Conservation (phyloP, 2,113 vertebrate species). For the Girardinichthys multiradiatus region DNA sequence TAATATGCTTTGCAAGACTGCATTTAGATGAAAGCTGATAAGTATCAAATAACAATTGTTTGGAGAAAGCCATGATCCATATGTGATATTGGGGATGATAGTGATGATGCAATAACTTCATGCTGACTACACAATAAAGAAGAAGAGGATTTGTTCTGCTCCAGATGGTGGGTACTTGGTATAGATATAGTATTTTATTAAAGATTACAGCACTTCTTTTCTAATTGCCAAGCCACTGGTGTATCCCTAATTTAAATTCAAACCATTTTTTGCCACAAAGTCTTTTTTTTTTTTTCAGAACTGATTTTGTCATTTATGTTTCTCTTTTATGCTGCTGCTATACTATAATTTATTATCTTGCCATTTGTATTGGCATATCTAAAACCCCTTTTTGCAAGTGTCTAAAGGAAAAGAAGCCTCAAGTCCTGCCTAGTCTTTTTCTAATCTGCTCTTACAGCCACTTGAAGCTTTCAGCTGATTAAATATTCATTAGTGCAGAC, state of each 20-base stretch:
- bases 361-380: too few species aligned
- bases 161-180: not conserved
- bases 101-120: not conserved
- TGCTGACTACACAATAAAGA: not conserved
- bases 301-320: not conserved
- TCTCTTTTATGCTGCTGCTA: not conserved
- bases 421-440: too few species aligned
- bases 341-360: not conserved
- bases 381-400: too few species aligned
- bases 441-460: too few species aligned
- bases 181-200: not conserved
- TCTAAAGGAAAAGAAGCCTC: too few species aligned
- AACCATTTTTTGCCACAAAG: not conserved
- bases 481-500: too few species aligned
- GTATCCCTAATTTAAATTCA: conserved; percentile 9
- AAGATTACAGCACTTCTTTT: not conserved
- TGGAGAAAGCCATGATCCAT: not conserved
- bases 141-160: not conserved
- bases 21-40: conserved; percentile 26
- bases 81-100: not conserved
- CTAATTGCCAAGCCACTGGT: not conserved
- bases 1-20: conserved; percentile 35
- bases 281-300: not conserved
- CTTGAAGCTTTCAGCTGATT: too few species aligned
- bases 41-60: conserved; percentile 2